phyloP scores from a whole-genome alignment of 2,797 vertebrate genomes.

The Anas bahamensis region DNA sequence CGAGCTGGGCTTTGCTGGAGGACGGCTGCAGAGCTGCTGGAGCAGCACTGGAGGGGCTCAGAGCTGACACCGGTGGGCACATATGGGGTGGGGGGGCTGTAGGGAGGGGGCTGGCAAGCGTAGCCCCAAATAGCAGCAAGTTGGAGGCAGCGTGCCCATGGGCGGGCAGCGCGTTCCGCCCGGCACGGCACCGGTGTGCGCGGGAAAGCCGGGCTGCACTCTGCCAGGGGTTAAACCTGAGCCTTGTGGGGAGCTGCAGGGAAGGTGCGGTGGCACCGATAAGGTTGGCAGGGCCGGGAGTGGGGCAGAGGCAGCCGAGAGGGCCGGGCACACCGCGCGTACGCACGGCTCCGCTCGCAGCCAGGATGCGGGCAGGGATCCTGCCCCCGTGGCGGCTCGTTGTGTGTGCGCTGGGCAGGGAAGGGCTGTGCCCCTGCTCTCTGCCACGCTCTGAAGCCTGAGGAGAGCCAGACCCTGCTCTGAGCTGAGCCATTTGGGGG shows the following conservation, averaged over 20 bases:
- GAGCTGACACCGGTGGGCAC: background rate
- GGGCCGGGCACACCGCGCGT: background rate
- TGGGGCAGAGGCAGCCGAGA: background rate
- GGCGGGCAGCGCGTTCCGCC: background rate
- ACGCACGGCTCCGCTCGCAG: background rate
- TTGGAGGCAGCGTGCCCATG: rapidly evolving
- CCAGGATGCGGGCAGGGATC: background rate
- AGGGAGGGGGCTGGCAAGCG: rapidly evolving
- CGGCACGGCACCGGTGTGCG: rapidly evolving
- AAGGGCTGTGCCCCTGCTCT: background rate
- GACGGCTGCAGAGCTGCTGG: rapidly evolving
- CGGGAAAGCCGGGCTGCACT: background rate
- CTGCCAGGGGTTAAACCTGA: background rate
- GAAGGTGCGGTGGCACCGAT: slow-evolving; percentile 15
- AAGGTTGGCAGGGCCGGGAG: background rate
- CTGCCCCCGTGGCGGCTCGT: background rate
- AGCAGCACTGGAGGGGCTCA: background rate
- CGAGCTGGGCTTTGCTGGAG: background rate
- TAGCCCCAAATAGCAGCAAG: rapidly evolving
- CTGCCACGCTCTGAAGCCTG: background rate
- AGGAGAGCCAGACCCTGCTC: background rate
- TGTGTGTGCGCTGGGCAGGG: too few relatives aligned
- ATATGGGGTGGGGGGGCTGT: rapidly evolving
- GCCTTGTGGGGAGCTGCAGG: background rate
- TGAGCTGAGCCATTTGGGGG: background rate